Evolutionary conservation across 1,140 invertebrate genomes (phyloP).

Genomic region (Drosophila santomea): DNA sequence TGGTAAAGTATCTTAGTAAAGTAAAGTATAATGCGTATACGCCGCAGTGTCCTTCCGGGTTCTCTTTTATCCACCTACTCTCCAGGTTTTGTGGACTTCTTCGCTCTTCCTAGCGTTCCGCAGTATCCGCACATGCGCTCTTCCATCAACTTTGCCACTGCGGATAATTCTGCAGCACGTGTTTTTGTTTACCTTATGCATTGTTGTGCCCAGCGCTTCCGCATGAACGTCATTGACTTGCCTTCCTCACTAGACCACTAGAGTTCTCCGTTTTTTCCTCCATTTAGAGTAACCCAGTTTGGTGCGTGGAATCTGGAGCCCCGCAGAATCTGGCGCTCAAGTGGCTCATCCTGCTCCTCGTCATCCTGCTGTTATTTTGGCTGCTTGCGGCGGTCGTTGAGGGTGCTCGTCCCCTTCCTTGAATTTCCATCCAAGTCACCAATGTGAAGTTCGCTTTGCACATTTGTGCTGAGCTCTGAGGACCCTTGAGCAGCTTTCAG

Average conservation of each 20-base stretch:
- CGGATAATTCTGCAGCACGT: slow-evolving; percentile 69
- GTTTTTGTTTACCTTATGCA: slow-evolving; percentile 78
- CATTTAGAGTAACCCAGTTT: slow-evolving; percentile 61
- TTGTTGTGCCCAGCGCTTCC: slow-evolving; percentile 63
- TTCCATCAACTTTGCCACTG: slow-evolving; percentile 4
- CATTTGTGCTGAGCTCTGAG: slow-evolving; percentile 73
- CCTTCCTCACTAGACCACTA: slow-evolving; percentile 12
- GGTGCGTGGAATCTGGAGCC: slow-evolving; percentile 50
- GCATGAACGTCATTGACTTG: slow-evolving; percentile 35
- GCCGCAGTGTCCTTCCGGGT: slow-evolving; percentile 31
- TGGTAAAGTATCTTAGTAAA: slow-evolving; percentile 17
- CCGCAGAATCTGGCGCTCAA: slow-evolving; percentile 44
- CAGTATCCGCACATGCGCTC: slow-evolving; percentile 63
- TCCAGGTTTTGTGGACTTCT: neutral
- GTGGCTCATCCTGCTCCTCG: slow-evolving; percentile 42
- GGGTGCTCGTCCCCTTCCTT: slow-evolving; percentile 43
- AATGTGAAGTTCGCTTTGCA: slow-evolving; percentile 72
- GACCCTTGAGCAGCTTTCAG: slow-evolving; percentile 64
- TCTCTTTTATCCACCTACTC: slow-evolving; percentile 32
- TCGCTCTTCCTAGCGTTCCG: neutral
- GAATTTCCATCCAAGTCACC: slow-evolving; percentile 45
- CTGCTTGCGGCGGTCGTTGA: slow-evolving; percentile 63
- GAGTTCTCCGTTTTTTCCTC: neutral
- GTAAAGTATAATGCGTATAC: slow-evolving; percentile 20
- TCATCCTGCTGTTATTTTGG: slow-evolving; percentile 69